Evolutionary conservation across 2,888 invertebrate species (phyloP).

Genomic region (Entomobrya multifasciata): DNA sequence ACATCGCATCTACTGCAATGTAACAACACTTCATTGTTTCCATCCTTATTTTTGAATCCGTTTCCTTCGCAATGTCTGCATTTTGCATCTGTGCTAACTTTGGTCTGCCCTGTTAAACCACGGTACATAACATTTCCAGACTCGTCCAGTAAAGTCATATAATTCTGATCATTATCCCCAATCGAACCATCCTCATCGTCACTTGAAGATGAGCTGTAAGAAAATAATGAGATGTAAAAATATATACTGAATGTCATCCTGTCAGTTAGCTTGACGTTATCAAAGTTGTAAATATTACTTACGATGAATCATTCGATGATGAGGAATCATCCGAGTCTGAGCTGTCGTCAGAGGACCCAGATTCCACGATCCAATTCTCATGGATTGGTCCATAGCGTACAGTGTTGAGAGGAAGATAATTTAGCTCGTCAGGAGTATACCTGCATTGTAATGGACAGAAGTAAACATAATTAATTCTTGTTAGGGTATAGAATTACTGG

Average conservation of each 20-base stretch:
- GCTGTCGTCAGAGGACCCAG: constrained; percentile 83
- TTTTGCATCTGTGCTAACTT: constrained; percentile 79
- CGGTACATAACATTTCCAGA: constrained; percentile 62
- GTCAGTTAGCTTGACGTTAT: too few relatives aligned
- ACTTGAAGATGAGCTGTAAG: constrained; percentile 62
- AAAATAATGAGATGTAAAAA: too few relatives aligned
- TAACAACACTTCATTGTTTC: constrained; percentile 83
- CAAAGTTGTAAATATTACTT: constrained; percentile 43
- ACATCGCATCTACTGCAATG: constrained; percentile 84
- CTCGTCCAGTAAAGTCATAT: constrained; percentile 72
- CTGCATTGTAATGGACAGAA: constrained; percentile 81
- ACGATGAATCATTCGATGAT: constrained; percentile 76
- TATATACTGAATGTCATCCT: not conserved
- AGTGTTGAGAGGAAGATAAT: constrained; percentile 96
- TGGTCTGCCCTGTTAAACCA: constrained; percentile 38
- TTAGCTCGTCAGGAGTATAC: constrained; percentile 92
- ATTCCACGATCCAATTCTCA: constrained; percentile 82
- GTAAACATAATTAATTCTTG: too few relatives aligned
- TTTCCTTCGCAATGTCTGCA: constrained; percentile 83
- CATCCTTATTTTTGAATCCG: constrained; percentile 82
- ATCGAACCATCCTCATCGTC: constrained; percentile 60
- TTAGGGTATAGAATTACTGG: too few relatives aligned
- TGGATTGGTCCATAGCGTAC: constrained; percentile 86
- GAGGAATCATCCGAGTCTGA: constrained; percentile 83
- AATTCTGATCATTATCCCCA: constrained; percentile 33